A percentile compares a stretch with the other conserved stretches of the same genome.
Conservation (phyloP, 2,888 invertebrate genomes). For the Amphimallon solstitiale region DNA sequence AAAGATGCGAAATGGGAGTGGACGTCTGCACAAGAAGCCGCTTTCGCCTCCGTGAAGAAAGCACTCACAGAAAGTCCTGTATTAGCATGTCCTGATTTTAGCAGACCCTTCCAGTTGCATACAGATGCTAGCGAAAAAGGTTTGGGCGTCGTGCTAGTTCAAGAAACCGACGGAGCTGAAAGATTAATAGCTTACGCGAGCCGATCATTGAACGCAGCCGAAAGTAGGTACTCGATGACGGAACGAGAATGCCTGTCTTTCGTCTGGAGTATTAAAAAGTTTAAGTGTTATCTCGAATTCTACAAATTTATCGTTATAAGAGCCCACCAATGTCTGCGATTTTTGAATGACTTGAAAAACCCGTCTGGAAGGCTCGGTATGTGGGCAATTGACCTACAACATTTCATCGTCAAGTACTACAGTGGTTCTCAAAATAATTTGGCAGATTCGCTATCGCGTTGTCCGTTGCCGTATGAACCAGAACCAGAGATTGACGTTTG, state of each 20-base stretch:
- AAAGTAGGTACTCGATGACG: constrained; percentile 48
- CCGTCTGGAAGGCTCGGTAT: constrained; percentile 40
- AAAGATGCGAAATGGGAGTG: constrained; percentile 42
- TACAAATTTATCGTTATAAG: constrained; percentile 47
- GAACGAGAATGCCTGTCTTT: constrained; percentile 50
- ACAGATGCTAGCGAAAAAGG: constrained; percentile 45
- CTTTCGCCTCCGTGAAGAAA: constrained; percentile 42
- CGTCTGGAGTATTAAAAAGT: too few relatives aligned
- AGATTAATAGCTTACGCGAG: constrained; percentile 49
- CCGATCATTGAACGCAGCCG: constrained; percentile 45
- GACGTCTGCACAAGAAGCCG: constrained; percentile 41
- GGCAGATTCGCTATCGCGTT: constrained; percentile 36
- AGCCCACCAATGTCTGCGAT: constrained; percentile 47
- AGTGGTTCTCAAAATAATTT: constrained; percentile 35
- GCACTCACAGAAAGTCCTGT: constrained; percentile 40
- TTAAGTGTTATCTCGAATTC: too few relatives aligned
- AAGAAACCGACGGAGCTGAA: constrained; percentile 44
- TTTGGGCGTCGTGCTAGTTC: constrained; percentile 46
- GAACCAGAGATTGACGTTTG: too few relatives aligned
- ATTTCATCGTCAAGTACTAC: constrained; percentile 39
- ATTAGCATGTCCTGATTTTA: constrained; percentile 44
- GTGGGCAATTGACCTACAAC: constrained; percentile 39
- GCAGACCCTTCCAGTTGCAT: constrained; percentile 43
- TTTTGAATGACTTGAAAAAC: constrained; percentile 37
- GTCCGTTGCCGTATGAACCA: too few relatives aligned